Conservation (phyloP, 2,797 vertebrate genomes). For the Melanotaenia nigrans region DNA sequence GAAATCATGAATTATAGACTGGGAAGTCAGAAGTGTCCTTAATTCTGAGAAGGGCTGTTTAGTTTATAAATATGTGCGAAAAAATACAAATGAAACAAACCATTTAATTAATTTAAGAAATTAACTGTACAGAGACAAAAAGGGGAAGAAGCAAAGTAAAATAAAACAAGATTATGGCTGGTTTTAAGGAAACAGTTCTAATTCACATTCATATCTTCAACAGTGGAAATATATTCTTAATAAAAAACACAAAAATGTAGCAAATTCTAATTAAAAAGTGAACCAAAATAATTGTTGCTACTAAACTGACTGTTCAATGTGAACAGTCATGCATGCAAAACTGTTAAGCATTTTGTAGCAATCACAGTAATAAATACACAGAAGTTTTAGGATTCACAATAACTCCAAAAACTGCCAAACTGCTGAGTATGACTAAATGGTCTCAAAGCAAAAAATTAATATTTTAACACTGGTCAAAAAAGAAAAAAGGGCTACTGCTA, state of each 20-base stretch:
- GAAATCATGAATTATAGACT: not conserved
- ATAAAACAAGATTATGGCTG: too few species aligned
- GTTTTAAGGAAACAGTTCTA: not conserved
- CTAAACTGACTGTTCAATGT: slow-evolving; percentile 51
- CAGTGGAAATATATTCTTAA: slow-evolving; percentile 19
- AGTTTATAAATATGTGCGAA: too few species aligned
- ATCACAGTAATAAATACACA: slow-evolving; percentile 2
- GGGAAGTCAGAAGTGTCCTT: not conserved
- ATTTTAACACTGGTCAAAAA: too few species aligned
- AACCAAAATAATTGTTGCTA: slow-evolving; percentile 11
- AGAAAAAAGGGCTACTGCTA: too few species aligned
- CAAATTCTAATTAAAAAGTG: slow-evolving; percentile 48
- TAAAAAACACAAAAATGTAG: slow-evolving; percentile 26
- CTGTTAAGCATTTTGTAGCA: not conserved
- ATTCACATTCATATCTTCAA: not conserved
- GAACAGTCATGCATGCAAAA: slow-evolving; percentile 37
- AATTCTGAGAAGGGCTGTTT: not conserved
- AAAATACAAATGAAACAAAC: not conserved
- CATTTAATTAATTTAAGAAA: not conserved
- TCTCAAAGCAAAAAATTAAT: not conserved
- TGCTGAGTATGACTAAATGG: not conserved
- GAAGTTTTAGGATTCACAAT: not conserved
- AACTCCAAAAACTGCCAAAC: not conserved
- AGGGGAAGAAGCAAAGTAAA: not conserved
- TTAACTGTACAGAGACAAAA: not conserved